Evolutionary conservation across 2,888 invertebrate genomes (phyloP).

Genomic region (Pseudococcus longispinus): DNA sequence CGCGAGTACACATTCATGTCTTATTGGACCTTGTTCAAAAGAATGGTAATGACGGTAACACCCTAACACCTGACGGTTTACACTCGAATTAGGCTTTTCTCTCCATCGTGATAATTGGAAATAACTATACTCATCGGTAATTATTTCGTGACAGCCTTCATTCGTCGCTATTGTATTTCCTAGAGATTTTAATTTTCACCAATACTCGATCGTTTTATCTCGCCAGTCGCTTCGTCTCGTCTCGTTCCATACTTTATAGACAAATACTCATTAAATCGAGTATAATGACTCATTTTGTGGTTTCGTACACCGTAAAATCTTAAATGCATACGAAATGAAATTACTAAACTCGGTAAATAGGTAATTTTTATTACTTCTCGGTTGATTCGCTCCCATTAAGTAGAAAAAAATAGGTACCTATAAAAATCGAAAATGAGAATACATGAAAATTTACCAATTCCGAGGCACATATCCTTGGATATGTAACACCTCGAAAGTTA

Average conservation of each 20-base stretch:
- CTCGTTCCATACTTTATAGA: neutral
- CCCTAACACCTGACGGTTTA: neutral
- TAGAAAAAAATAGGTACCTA: neutral
- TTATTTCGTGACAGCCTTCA: conserved; percentile 1
- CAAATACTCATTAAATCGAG: neutral
- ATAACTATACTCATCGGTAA: conserved; percentile 11
- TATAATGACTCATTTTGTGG: neutral
- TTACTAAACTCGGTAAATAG: neutral
- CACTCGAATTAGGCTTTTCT: neutral
- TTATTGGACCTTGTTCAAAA: neutral
- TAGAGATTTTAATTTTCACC: neutral
- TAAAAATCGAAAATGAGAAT: too few relatives aligned
- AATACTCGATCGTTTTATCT: neutral
- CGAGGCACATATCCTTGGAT: neutral
- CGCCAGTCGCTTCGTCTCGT: neutral
- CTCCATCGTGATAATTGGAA: neutral
- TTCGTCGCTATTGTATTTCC: neutral
- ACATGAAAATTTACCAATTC: neutral
- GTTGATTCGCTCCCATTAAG: neutral
- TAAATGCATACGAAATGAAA: neutral
- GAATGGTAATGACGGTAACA: neutral
- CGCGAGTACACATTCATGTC: neutral
- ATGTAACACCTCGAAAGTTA: neutral
- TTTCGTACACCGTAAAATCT: neutral
- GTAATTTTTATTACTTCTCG: neutral